phyloP scores from a whole-genome alignment of 1,140 invertebrate species.

The Caenorhabditis tropicalis region DNA sequence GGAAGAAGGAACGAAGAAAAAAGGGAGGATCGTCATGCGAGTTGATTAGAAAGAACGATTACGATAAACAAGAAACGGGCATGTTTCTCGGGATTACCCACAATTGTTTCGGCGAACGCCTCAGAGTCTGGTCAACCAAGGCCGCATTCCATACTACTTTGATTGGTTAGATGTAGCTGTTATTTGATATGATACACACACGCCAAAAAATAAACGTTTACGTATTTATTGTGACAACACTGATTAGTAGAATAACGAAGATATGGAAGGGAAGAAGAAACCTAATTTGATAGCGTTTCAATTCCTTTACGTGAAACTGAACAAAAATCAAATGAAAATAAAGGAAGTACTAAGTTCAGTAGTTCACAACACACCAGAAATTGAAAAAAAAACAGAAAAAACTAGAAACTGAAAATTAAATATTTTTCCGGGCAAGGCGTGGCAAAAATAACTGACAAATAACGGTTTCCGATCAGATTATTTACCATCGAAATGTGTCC shows the following conservation, averaged over 20 bases:
- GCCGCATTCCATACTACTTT: constrained; percentile 34
- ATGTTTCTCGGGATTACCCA: constrained; percentile 20
- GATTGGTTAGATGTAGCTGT: background rate
- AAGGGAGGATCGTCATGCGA: background rate
- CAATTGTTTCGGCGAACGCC: constrained; percentile 17
- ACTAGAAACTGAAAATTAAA: background rate
- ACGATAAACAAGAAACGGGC: background rate
- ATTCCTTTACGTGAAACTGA: constrained; percentile 17
- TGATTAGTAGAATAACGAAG: constrained; percentile 10
- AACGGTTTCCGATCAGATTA: background rate
- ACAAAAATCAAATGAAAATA: background rate
- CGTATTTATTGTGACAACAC: constrained; percentile 21
- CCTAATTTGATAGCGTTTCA: constrained; percentile 20
- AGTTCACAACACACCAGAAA: background rate
- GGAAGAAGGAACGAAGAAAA: background rate
- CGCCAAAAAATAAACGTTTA: background rate
- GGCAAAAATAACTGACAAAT: too few relatives aligned
- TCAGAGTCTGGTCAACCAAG: background rate
- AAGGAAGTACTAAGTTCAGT: background rate
- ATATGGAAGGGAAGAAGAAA: background rate
- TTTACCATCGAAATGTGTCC: background rate
- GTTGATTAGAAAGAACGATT: constrained; percentile 1
- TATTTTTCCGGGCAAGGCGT: too few relatives aligned
- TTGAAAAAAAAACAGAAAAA: background rate
- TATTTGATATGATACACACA: too few relatives aligned